phyloP scores from a whole-genome alignment of 2,797 vertebrate species.

The Eospalax fontanierii region DNA sequence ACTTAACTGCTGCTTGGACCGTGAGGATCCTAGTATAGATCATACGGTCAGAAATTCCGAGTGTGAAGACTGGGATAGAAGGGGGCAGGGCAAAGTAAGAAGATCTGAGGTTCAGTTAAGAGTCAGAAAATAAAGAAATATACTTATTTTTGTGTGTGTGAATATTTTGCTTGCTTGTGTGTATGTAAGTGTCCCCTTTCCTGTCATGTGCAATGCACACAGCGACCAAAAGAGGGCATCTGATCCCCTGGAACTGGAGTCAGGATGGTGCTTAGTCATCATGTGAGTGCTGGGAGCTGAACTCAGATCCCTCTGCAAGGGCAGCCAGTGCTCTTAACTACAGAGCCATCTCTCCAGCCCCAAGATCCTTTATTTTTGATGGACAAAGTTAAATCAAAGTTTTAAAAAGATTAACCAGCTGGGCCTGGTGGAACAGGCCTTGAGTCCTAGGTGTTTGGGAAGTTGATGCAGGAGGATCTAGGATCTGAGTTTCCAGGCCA shows the following conservation, averaged over 20 bases:
- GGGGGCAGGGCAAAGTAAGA: neutral
- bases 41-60: too few relatives aligned
- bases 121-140: neutral
- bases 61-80: neutral
- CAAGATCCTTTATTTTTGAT: slow-evolving; percentile 19
- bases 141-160: neutral
- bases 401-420: neutral
- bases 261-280: too few relatives aligned
- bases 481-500: neutral
- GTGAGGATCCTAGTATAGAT: neutral
- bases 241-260: too few relatives aligned
- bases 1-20: neutral
- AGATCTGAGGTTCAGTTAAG: neutral
- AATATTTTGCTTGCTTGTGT: too few relatives aligned
- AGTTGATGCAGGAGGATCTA: neutral
- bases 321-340: too few relatives aligned
- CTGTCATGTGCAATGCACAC: too few relatives aligned
- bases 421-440: neutral
- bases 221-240: too few relatives aligned
- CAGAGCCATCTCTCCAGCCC: too few relatives aligned
- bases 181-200: too few relatives aligned
- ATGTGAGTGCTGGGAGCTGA: neutral
- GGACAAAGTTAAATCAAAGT: neutral
- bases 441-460: neutral
- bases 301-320: neutral